Conservation (phyloP, 2,888 invertebrate species). For the Oscheius onirici region DNA sequence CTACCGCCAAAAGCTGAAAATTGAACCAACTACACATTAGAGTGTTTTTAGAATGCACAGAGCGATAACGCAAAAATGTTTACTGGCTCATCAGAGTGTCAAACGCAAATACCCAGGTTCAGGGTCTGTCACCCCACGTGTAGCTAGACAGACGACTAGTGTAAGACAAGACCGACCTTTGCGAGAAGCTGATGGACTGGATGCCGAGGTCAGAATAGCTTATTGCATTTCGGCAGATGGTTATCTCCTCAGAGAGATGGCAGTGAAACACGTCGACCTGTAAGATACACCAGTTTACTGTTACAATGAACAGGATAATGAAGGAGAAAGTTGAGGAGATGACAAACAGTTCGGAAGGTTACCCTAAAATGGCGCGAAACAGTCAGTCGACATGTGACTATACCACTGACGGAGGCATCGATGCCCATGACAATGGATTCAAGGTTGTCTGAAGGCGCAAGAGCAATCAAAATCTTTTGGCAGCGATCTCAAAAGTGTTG, state of each 20-base stretch:
- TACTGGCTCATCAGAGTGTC: background rate
- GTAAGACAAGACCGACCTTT: slow-evolving; percentile 27
- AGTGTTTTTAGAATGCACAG: too few species aligned
- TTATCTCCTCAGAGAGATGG: slow-evolving; percentile 23
- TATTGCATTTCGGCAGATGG: slow-evolving; percentile 32
- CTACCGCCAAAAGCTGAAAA: too few species aligned
- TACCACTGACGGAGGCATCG: background rate
- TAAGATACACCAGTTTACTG: slow-evolving; percentile 4
- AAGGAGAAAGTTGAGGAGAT: slow-evolving; percentile 1
- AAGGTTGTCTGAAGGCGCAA: background rate
- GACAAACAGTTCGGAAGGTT: background rate
- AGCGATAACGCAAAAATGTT: background rate
- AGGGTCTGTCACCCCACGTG: background rate
- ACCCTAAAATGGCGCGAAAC: slow-evolving; percentile 16
- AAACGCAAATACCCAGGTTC: too few species aligned
- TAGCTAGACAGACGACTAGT: background rate
- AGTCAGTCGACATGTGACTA: slow-evolving; percentile 16
- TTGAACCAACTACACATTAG: too few species aligned
- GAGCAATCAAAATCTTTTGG: background rate
- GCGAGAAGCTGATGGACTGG: slow-evolving; percentile 30
- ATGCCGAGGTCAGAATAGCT: slow-evolving; percentile 32
- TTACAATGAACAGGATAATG: background rate
- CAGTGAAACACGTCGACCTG: slow-evolving; percentile 24
- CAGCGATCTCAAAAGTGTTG: background rate
- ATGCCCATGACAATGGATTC: background rate